Evolutionary conservation across 2,797 vertebrate species (phyloP), one percentile per base, ranked within the genome.

Genomic region (Distichodus sexfasciatus): DNA sequence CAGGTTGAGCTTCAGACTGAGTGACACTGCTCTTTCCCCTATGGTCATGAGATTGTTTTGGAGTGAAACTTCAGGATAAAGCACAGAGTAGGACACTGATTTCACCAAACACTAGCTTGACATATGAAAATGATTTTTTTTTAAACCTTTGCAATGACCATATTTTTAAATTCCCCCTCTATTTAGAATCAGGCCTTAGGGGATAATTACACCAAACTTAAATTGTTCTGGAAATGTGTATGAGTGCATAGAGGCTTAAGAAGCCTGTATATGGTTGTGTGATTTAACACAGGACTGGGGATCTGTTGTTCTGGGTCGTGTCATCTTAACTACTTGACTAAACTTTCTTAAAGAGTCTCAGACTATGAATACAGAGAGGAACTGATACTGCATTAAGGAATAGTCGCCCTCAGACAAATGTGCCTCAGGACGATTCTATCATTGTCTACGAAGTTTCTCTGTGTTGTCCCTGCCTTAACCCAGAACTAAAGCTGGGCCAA

Each of bases 161-260:
- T 74, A 75, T 79, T 61, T 69, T 65, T 83, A 73, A 74, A 69
- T 71, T 61, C 63, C 21, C n/a, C 21, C n/a, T 50, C 3, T 72
- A 72, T 85, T 86, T 76, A 79, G 76, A 81, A 77, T 79, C 71
- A 82, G 81, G 83, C 76, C 76, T 77, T 29, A 63, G 75, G 68
- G 74, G 72, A 67, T 72, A 76, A 87, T 84, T 85, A 82, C 68
- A 82, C 43, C 80, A 79, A 41, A 69, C 71, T 79, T 78, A 55
- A 36, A 21, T 51, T 47, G 26, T 33, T 50, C 75, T 76, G 64
- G 62, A 50, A 41, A 26, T 33, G 40, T 28, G 61, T 40, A 35
- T 35, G 41, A 57, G 71, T 63, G 58, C 55, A 19, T 33, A 40
- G 62, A 43, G 63, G 70, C 59, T 71, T 61, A 71, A 71, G 31